A percentile compares a stretch with the other conserved stretches of the same genome.
phyloP scores from a whole-genome alignment of 1,140 invertebrate species.

The Bombyx mori region ASM3026992v2 NC_085119.1:5957001-5957500 shows the following conservation, averaged over 20 bases:
- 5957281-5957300: constrained; percentile 53
- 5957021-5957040: too few relatives aligned
- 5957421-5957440: too few relatives aligned
- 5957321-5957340: constrained; percentile 61
- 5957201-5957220: constrained; percentile 5
- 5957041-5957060: too few relatives aligned
- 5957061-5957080: too few relatives aligned
- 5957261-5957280: constrained; percentile 52
- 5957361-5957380: constrained; percentile 58
- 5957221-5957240: constrained; percentile 12
- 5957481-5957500: too few relatives aligned
- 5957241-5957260: constrained; percentile 62
- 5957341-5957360: constrained; percentile 66
- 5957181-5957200: background rate
- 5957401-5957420: constrained; percentile 1
- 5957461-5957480: too few relatives aligned
- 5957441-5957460: too few relatives aligned
- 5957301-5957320: constrained; percentile 61
- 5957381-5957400: constrained; percentile 49
- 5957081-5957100: too few relatives aligned
- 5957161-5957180: background rate
- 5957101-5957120: background rate
- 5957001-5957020: too few relatives aligned
- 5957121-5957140: background rate
- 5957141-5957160: too few relatives aligned